Evolutionary conservation across 2,888 invertebrate species (phyloP).

Genomic region (Drosophila paramelanica): DNA sequence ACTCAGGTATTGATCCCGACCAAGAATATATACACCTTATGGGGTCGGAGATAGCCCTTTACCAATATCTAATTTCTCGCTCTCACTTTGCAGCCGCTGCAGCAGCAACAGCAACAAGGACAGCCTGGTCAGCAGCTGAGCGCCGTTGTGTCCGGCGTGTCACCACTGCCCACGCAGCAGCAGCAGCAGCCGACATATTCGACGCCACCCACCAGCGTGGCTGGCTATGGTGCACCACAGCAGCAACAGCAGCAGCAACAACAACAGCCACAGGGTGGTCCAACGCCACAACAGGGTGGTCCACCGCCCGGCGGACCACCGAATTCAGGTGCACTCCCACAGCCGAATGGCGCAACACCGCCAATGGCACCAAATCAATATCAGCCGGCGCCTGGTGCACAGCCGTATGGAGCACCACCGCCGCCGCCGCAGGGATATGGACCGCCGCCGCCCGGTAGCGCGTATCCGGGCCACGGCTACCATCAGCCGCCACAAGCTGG

Average conservation of each 20-base stretch:
- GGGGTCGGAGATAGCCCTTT: no score
- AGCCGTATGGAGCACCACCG: constrained; percentile 82
- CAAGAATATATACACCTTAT: no score
- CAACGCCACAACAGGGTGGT: constrained; percentile 71
- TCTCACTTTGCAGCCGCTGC: constrained; percentile 60
- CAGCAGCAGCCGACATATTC: constrained; percentile 84
- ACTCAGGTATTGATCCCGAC: no score
- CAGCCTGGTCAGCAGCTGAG: constrained; percentile 51
- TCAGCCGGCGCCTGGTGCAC: constrained; percentile 84
- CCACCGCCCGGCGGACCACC: constrained; percentile 81
- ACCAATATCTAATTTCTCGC: neutral
- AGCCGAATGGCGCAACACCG: constrained; percentile 82
- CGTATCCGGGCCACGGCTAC: constrained; percentile 87
- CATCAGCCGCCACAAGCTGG: constrained; percentile 86
- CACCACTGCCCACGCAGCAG: constrained; percentile 78
- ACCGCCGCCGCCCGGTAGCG: constrained; percentile 83
- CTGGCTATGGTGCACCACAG: constrained; percentile 76
- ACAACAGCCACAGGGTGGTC: constrained; percentile 53
- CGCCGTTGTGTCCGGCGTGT: constrained; percentile 80
- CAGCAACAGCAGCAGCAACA: constrained; percentile 79
- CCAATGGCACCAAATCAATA: constrained; percentile 83
- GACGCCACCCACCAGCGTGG: constrained; percentile 78
- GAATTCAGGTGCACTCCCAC: constrained; percentile 83
- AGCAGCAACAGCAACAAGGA: constrained; percentile 57
- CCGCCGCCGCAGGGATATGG: constrained; percentile 83